These are phyloP conservation scores for Parnassius smintheus DNA, from an alignment of 2,888 invertebrate genomes.

Conservation along the genomic window DNA sequence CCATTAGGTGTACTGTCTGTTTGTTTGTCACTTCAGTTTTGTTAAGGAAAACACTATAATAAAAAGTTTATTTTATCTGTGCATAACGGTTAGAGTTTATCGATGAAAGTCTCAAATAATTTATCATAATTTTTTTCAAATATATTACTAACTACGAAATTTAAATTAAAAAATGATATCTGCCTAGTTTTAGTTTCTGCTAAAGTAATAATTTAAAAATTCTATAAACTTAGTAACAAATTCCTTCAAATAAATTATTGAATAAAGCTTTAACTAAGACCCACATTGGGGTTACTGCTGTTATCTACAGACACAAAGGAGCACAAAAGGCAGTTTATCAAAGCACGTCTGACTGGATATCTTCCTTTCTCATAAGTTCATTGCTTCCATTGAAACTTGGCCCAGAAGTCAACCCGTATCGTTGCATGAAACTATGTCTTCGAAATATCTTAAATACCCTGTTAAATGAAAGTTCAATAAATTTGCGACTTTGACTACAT, in stretches of 20 bases:
- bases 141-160: no score
- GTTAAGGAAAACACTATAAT: no score
- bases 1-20: no score
- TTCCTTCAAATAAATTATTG: conserved; percentile 40
- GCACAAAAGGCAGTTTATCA: conserved; percentile 70
- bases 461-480: no score
- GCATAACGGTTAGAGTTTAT: no score
- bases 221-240: conserved; percentile 2
- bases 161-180: no score
- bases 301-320: conserved; percentile 63
- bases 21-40: no score
- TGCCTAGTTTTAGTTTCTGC: no score
- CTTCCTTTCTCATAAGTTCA: conserved; percentile 51
- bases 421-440: conserved; percentile 8
- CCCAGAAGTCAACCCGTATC: conserved; percentile 40
- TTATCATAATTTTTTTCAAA: no score
- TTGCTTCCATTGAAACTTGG: conserved; percentile 45
- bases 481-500: background rate
- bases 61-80: no score
- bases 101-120: no score
- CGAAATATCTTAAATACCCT: background rate
- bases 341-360: conserved; percentile 59
- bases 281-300: conserved; percentile 41
- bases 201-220: background rate
- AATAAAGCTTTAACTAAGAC: conserved; percentile 50